Evolutionary conservation across 35 echinoderm and acorn worm genomes (phyloP), one percentile per base, ranked within the genome.

Genomic region (Ophioderma brevispina): DNA sequence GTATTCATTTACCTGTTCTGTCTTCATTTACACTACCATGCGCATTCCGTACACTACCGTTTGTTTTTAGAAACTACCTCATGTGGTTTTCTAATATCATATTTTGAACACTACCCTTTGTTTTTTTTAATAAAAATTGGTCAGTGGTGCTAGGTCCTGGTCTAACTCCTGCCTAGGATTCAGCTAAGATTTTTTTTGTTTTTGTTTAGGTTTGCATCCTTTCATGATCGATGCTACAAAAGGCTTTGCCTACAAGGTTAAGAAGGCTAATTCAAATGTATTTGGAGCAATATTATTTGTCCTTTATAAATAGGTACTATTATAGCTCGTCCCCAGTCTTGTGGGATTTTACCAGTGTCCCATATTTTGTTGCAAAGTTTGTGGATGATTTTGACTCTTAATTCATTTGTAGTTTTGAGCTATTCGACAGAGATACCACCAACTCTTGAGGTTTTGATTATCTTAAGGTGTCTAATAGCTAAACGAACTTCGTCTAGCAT

Each of bases 291-390:
- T 87, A 56, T 25, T 78, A 35, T 36, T 87, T 87, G 75, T 87
- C 85, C 40, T 77, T 87, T 78, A 78, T 0, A 81, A 39, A 89
- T 89, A 42, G 87, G 87, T 13, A 49, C 42, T 25, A 89, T 89
- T 36, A 89, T 81, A 21, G 87, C 77, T 77, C 39, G 77, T 38
- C 70, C 75, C 85, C 85, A 87, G 85, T 76, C 70, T 21, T 87
- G 19, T 40, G 63, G 85, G 31, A 87, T 40, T 36, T 19, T 32
- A 14, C 36, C 85, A 21, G 34, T 49, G 17, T 77, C 85, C 85
- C 85, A 87, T 35, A 87, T 87, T 40, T 87, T 76, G 36, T 78
- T 87, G 64, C 85, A 77, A 18, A 87, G 38, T 42, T 87, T 76
- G 85, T 87, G 85, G 14, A 87, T 87, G 35, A 77, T 77, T 76